Evolutionary conservation across 37 sponge, comb jelly and placozoan genomes (phyloP).

Genomic region (Lycopodina hypogea): DNA sequence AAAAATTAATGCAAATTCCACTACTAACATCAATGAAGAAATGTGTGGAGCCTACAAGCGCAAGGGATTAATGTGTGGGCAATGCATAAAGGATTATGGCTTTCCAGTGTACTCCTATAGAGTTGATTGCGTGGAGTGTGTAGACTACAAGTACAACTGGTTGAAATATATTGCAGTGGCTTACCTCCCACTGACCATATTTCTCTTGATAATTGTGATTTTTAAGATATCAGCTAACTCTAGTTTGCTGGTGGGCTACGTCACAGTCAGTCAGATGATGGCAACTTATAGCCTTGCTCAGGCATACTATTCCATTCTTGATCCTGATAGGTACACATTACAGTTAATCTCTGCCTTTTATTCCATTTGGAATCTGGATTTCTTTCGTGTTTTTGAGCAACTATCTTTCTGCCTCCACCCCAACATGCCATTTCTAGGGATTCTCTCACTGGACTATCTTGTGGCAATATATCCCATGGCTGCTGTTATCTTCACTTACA

Average conservation of each 20-base stretch:
- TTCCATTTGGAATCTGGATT: conserved; percentile 41
- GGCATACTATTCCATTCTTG: not conserved
- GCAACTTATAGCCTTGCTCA: not conserved
- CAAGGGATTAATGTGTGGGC: conserved; percentile 27
- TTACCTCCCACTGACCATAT: conserved; percentile 46
- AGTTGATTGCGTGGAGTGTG: conserved; percentile 19
- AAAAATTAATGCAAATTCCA: not conserved
- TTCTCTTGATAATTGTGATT: conserved; percentile 48
- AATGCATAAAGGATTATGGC: conserved; percentile 27
- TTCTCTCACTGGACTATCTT: conserved; percentile 2
- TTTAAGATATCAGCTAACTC: conserved; percentile 39
- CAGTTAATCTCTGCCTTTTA: not conserved
- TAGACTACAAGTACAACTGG: conserved; percentile 11
- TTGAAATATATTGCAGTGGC: conserved; percentile 25
- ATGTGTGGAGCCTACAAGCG: conserved; percentile 11
- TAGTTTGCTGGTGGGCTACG: not conserved
- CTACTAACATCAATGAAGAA: not conserved
- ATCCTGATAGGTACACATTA: not conserved
- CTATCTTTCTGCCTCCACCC: conserved; percentile 15
- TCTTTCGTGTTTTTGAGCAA: conserved; percentile 6
- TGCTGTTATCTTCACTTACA: not conserved
- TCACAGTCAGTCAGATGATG: conserved; percentile 1
- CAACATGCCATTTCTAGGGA: not conserved
- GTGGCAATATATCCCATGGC: conserved; percentile 21
- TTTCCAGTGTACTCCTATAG: conserved; percentile 44